Conservation (phyloP, 2,797 vertebrate genomes). For the Cetoscarus ocellatus region DNA sequence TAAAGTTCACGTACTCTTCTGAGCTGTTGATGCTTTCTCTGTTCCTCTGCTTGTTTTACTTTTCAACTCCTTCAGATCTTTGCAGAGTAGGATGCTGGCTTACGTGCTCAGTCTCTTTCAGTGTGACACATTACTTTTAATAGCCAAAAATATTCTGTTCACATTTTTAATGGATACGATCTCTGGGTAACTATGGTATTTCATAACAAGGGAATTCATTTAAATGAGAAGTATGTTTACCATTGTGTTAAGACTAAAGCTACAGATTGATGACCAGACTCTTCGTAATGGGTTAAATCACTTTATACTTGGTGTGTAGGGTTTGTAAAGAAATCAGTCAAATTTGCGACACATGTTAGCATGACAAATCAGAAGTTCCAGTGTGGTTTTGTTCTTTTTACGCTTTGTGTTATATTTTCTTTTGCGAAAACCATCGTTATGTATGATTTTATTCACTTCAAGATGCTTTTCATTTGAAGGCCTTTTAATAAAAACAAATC, state of each 20-base stretch:
- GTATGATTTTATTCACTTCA: constrained; percentile 79
- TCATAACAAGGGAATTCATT: constrained; percentile 48
- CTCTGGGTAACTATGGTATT: constrained; percentile 39
- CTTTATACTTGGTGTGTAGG: constrained; percentile 44
- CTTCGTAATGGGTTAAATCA: constrained; percentile 26
- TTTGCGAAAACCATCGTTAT: constrained; percentile 65
- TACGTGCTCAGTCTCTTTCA: constrained; percentile 34
- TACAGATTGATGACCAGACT: constrained; percentile 34
- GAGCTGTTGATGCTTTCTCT: constrained; percentile 69
- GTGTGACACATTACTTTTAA: constrained; percentile 44
- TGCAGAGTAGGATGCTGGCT: constrained; percentile 49
- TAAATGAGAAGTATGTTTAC: constrained; percentile 27
- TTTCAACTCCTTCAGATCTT: constrained; percentile 62
- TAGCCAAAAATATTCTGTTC: constrained; percentile 28
- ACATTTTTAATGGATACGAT: constrained; percentile 40
- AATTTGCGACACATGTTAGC: constrained; percentile 65
- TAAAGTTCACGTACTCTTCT: constrained; percentile 59
- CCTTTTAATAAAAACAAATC: constrained; percentile 85
- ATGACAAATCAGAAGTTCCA: constrained; percentile 62
- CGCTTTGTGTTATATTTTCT: constrained; percentile 62
- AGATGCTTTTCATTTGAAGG: constrained; percentile 73
- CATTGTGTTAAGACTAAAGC: constrained; percentile 25
- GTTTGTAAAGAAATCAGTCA: constrained; percentile 28
- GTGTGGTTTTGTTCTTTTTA: constrained; percentile 66
- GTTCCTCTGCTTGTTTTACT: constrained; percentile 75